These are phyloP conservation scores for Nesogale talazaci DNA, from an alignment of 2,113 vertebrate species.

Conservation along the genomic window DNA sequence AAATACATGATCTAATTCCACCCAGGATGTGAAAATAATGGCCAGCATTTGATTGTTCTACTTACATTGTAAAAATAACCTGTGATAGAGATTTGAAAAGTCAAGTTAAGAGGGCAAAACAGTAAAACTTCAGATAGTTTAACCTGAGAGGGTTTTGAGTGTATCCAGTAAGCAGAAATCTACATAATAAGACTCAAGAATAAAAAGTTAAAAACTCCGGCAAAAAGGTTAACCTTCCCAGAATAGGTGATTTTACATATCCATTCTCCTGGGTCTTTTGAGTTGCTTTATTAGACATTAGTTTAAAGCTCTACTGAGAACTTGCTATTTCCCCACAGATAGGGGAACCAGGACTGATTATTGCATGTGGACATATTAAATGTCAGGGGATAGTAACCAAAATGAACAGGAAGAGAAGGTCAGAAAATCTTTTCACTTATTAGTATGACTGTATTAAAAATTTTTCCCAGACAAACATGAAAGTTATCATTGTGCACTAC, in stretches of 20 bases:
- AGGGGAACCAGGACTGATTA: background rate
- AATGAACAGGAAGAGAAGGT: background rate
- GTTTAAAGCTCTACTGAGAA: background rate
- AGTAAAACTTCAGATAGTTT: background rate
- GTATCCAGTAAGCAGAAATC: background rate
- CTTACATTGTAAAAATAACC: background rate
- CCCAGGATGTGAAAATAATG: background rate
- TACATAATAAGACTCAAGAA: background rate
- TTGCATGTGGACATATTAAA: background rate
- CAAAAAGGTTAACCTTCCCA: background rate
- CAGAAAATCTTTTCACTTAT: background rate
- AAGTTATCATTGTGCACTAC: background rate
- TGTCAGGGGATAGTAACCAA: conserved; percentile 3
- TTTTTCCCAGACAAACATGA: background rate
- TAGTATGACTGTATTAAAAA: background rate
- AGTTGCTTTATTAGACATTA: conserved; percentile 3
- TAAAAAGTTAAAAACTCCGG: background rate
- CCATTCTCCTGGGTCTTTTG: background rate
- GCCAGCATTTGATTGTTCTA: background rate
- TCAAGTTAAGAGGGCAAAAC: background rate
- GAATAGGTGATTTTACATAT: background rate
- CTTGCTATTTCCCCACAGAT: background rate
- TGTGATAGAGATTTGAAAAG: background rate
- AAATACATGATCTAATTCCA: conserved; percentile 21
- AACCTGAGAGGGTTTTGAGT: background rate